Percentiles rank a stretch among this genome's conserved stretches.
These are phyloP conservation scores for Bergia sp. DNA, from an alignment of 92 coral and sea anemone species.

Conservation along the genomic window DNA sequence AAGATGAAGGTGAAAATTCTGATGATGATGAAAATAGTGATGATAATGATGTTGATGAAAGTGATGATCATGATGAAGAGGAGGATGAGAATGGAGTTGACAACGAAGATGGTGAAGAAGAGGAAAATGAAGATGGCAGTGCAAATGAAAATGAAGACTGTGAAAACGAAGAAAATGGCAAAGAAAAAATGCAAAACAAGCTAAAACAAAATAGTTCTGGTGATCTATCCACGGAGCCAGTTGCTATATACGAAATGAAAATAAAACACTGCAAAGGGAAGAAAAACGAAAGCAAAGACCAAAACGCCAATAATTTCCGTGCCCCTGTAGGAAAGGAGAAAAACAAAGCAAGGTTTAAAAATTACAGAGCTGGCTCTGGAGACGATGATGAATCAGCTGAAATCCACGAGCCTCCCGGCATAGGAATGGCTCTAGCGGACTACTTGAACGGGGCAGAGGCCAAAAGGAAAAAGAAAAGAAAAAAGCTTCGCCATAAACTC, in stretches of 20 bases:
- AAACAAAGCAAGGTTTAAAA: constrained; percentile 37
- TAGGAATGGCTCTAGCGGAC: constrained; percentile 24
- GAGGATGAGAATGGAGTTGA: constrained; percentile 15
- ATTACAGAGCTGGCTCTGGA: constrained; percentile 22
- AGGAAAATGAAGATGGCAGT: constrained; percentile 26
- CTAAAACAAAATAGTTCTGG: neutral
- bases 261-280: constrained; percentile 16
- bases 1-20: constrained; percentile 49
- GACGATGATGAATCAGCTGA: constrained; percentile 17
- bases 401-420: constrained; percentile 29
- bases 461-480: neutral
- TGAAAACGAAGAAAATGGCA: neutral
- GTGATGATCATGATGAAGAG: constrained; percentile 22
- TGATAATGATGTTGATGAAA: constrained; percentile 35
- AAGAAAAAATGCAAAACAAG: neutral
- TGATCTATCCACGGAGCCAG: neutral
- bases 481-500: constrained; percentile 7
- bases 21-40: constrained; percentile 47
- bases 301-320: neutral
- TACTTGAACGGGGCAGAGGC: constrained; percentile 14
- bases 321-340: constrained; percentile 37
- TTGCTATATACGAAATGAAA: constrained; percentile 32
- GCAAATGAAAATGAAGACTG: constrained; percentile 31
- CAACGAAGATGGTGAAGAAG: neutral
- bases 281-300: constrained; percentile 9